Evolutionary conservation across 2,113 vertebrate species (phyloP), one percentile per base, ranked within the genome.

Genomic region (Eulacestoma nigropectus): DNA sequence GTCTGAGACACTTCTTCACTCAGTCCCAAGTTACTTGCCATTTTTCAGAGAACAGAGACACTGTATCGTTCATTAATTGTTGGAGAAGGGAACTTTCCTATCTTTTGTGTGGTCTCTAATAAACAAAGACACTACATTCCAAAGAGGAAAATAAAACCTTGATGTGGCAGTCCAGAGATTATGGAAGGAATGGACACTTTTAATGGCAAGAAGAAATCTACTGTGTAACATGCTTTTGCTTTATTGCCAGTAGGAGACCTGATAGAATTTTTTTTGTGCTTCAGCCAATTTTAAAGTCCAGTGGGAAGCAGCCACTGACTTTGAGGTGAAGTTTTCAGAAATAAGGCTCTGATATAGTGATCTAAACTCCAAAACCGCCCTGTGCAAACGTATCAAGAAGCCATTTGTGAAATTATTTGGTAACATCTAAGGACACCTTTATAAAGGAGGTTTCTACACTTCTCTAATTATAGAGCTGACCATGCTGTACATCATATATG

Each of bases 21-120:
- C 80, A 80, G 35, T 73, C 17, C 17, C 16, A 62, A 80, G 46
- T 87, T 86, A 75, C 62, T 93, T 95, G 91, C 86, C 68, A 26
- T 95, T 97, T 97, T 81, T 96, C 68, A 91, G 87, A 85, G 67
- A 82, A 86, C 93, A 90, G 56, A 33, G 41, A 18, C 35, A 87
- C 47, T 52, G 26, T 76, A 82, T 91, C 68, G 75, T 92, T 81
- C 68, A 89, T 94, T 69, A 59, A 75, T n/a, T 55, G 46, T 8
- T 75, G 41, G 25, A 73, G 46, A 89, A 90, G 25, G 30, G n/a
- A 77, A 55, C 25, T 94, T 95, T 65, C 32, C 27, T 57, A 1
- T 94, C 62, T 78, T 95, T 94, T 91, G 62, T 94, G 39, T 74
- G 63, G n/a, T 74, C 81, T 94, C 22, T 39, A 74, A 79, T 93